These are phyloP conservation scores for Poecile atricapillus DNA, from an alignment of 2,113 vertebrate species.

Conservation along the genomic window DNA sequence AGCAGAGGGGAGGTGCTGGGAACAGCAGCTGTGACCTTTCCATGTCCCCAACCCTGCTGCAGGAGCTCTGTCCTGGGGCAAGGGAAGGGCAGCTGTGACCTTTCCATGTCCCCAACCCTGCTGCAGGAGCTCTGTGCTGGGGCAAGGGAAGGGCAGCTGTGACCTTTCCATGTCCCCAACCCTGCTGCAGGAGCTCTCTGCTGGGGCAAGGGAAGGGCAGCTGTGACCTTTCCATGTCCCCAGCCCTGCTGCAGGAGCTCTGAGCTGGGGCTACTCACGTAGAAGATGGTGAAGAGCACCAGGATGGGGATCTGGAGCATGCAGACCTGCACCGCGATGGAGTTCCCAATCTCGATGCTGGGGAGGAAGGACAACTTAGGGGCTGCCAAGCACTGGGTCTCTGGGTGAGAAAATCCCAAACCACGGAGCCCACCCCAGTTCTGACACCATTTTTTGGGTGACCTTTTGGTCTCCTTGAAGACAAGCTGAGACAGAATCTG, in stretches of 20 bases:
- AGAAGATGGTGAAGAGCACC: conserved; percentile 87
- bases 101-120: not conserved
- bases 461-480: not conserved
- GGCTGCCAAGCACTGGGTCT: not conserved
- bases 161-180: not conserved
- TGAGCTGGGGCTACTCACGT: conserved; percentile 71
- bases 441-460: not conserved
- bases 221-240: not conserved
- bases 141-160: too few relatives aligned
- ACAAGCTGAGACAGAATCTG: not conserved
- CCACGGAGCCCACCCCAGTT: not conserved
- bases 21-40: accelerated
- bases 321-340: conserved; percentile 89
- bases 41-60: not conserved
- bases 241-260: accelerated
- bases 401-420: not conserved
- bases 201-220: too few relatives aligned
- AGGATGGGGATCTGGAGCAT: conserved; percentile 91
- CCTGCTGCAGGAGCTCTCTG: not conserved
- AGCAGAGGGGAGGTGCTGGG: not conserved
- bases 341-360: conserved; percentile 89
- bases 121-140: not conserved
- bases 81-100: accelerated
- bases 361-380: not conserved
- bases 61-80: too few relatives aligned